These are phyloP conservation scores for Phengaris arion DNA, from an alignment of 2,888 invertebrate species.

Conservation along the genomic window DNA sequence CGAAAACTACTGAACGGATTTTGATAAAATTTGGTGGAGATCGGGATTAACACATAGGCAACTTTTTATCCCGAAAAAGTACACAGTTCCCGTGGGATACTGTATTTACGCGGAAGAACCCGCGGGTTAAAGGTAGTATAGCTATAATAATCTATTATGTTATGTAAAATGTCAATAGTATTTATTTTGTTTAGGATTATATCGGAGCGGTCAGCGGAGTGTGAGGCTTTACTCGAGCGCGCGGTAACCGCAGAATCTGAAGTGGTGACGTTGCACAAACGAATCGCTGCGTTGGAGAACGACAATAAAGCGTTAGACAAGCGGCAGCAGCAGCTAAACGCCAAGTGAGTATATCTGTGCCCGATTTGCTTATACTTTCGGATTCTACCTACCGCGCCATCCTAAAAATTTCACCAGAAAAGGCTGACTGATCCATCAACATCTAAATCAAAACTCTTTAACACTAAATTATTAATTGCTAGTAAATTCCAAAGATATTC, in stretches of 20 bases:
- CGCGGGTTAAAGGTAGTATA: neutral
- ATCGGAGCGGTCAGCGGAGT: constrained; percentile 67
- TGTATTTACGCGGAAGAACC: too few species aligned
- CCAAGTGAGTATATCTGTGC: constrained; percentile 69
- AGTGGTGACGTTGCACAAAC: constrained; percentile 65
- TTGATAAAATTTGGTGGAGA: too few species aligned
- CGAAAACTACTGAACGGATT: too few species aligned
- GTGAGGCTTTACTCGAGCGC: constrained; percentile 76
- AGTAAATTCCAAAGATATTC: too few species aligned
- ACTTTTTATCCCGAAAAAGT: neutral
- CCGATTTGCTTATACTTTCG: neutral
- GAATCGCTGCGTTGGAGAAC: constrained; percentile 75
- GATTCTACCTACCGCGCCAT: too few species aligned
- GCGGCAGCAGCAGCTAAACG: constrained; percentile 81
- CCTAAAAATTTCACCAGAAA: too few species aligned
- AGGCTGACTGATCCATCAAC: too few species aligned
- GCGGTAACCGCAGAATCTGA: constrained; percentile 72
- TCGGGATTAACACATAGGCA: too few species aligned
- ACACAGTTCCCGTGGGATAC: neutral
- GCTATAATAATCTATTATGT: neutral
- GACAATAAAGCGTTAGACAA: constrained; percentile 86
- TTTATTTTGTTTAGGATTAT: constrained; percentile 58
- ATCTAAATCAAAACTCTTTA: too few species aligned
- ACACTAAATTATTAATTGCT: too few species aligned
- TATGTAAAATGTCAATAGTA: too few species aligned